Evolutionary conservation across 2,113 vertebrate genomes (phyloP).

Genomic region (Trinectes maculatus): DNA sequence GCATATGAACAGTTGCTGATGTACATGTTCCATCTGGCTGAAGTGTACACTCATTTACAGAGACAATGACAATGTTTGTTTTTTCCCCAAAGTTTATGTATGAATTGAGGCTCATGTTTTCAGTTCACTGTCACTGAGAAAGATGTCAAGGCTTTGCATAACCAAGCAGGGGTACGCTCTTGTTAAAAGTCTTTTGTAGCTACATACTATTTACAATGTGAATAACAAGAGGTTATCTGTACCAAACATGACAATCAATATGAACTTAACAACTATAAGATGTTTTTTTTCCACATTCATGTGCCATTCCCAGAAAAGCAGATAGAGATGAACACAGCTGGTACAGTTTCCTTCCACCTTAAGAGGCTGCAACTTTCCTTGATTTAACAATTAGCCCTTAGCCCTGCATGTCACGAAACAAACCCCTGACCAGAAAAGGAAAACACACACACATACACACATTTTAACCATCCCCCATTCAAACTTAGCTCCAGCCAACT

Average conservation of each 20-base stretch:
- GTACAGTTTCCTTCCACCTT: slow-evolving; percentile 29
- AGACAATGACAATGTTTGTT: slow-evolving; percentile 36
- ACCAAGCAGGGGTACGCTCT: slow-evolving; percentile 58
- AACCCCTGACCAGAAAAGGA: slow-evolving; percentile 22
- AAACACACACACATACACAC: slow-evolving; percentile 25
- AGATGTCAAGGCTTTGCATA: slow-evolving; percentile 62
- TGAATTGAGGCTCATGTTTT: slow-evolving; percentile 36
- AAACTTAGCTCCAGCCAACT: slow-evolving; percentile 38
- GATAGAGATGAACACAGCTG: slow-evolving; percentile 27
- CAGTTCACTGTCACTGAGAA: slow-evolving; percentile 40
- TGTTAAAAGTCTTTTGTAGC: slow-evolving; percentile 24
- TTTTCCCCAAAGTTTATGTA: slow-evolving; percentile 48
- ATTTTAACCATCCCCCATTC: slow-evolving; percentile 39
- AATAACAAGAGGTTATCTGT: slow-evolving; percentile 44
- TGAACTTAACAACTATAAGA: slow-evolving; percentile 52
- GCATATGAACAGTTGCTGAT: slow-evolving; percentile 75
- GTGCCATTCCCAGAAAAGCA: slow-evolving; percentile 21
- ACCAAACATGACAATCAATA: slow-evolving; percentile 47
- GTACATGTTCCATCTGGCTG: slow-evolving; percentile 69
- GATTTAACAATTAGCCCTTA: slow-evolving; percentile 52
- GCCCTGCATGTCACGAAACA: slow-evolving; percentile 34
- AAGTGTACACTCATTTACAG: slow-evolving; percentile 59
- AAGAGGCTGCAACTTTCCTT: slow-evolving; percentile 31
- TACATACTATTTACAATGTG: slow-evolving; percentile 67
- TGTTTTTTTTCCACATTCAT: slow-evolving; percentile 59